phyloP scores from a whole-genome alignment of 1,140 invertebrate genomes.

The Thaumetopoea pityocampa region DNA sequence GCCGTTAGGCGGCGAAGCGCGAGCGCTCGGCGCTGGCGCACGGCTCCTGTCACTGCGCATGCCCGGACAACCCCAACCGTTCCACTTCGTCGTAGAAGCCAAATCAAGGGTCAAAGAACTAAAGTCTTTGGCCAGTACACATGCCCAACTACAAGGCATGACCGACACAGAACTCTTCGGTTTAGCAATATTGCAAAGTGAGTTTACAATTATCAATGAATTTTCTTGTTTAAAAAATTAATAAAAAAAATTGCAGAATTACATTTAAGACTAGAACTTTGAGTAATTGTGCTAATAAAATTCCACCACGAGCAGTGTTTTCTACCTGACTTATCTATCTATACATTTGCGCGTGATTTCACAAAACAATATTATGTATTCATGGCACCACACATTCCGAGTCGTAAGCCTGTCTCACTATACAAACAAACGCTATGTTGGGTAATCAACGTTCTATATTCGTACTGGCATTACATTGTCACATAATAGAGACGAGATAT shows the following conservation, averaged over 20 bases:
- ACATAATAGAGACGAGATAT: constrained; percentile 3
- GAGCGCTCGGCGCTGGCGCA: constrained; percentile 62
- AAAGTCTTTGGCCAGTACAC: constrained; percentile 78
- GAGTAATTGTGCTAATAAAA: too few species aligned
- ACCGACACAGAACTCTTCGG: constrained; percentile 83
- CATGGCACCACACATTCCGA: constrained; percentile 23
- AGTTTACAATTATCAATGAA: constrained; percentile 35
- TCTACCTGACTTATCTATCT: constrained; percentile 5
- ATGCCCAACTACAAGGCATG: constrained; percentile 78
- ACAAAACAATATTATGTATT: constrained; percentile 22
- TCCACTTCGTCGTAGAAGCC: constrained; percentile 78
- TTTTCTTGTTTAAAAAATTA: too few species aligned
- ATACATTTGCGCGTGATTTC: constrained; percentile 12
- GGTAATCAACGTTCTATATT: constrained; percentile 27
- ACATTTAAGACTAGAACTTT: too few species aligned
- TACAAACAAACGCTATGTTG: constrained; percentile 27
- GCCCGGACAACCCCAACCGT: constrained; percentile 62
- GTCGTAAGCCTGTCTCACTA: constrained; percentile 21
- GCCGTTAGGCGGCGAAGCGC: constrained; percentile 68
- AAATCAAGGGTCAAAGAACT: constrained; percentile 83
- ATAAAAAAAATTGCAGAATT: too few species aligned
- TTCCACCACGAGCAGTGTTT: not conserved
- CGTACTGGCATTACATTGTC: constrained; percentile 16
- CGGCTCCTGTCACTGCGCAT: constrained; percentile 63
- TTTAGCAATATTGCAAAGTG: constrained; percentile 80